Conservation (phyloP, 2,888 invertebrate genomes). For the Andrena marginata region DNA sequence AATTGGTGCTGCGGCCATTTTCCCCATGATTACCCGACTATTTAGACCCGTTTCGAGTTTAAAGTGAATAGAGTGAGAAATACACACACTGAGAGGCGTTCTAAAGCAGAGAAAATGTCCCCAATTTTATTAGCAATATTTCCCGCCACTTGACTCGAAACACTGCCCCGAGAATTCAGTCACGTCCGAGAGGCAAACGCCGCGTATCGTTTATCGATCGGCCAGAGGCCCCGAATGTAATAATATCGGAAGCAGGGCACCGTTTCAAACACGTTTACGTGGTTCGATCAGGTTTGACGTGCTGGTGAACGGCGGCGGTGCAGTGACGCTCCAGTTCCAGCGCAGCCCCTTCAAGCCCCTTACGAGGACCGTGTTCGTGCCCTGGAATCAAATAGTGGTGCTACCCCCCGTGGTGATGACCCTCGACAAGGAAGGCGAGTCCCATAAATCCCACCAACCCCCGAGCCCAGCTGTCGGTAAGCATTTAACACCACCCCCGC, state of each 20-base stretch:
- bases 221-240: slow-evolving; percentile 23
- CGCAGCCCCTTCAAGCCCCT: slow-evolving; percentile 96
- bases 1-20: too few species aligned
- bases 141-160: background rate
- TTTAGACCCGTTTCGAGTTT: too few species aligned
- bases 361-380: slow-evolving; percentile 96
- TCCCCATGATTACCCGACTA: too few species aligned
- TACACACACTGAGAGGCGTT: too few species aligned
- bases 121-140: background rate
- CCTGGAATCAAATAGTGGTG: slow-evolving; percentile 99
- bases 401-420: slow-evolving; percentile 95
- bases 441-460: slow-evolving; percentile 81
- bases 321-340: slow-evolving; percentile 98
- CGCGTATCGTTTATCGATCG: slow-evolving; percentile 47
- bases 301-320: slow-evolving; percentile 99
- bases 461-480: slow-evolving; percentile 84
- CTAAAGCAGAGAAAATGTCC: too few species aligned
- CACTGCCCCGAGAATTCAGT: background rate
- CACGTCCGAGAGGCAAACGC: slow-evolving; percentile 10
- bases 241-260: slow-evolving; percentile 54
- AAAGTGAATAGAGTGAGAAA: too few species aligned
- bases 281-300: slow-evolving; percentile 95
- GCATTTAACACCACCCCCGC: slow-evolving; percentile 57
- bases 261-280: slow-evolving; percentile 68
- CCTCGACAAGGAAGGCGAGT: slow-evolving; percentile 89